phyloP scores from a whole-genome alignment of 2,113 vertebrate genomes.

The Bucco capensis region DNA sequence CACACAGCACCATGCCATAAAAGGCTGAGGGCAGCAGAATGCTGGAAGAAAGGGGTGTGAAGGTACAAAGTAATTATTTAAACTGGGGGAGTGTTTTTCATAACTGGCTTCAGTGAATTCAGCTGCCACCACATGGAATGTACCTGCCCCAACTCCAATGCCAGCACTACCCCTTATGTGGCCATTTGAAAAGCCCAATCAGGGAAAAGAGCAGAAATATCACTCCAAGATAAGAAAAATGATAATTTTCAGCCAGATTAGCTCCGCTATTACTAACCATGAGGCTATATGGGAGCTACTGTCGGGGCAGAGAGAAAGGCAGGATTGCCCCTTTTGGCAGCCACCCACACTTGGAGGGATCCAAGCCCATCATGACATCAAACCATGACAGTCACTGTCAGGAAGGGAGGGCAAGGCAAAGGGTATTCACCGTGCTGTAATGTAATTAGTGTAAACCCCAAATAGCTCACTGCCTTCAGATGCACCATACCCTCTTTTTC shows the following conservation, averaged over 20 bases:
- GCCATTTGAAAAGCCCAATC: not conserved
- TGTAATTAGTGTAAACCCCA: not conserved
- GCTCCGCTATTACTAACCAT: not conserved
- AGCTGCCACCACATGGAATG: not conserved
- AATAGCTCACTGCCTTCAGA: not conserved
- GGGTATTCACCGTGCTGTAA: not conserved
- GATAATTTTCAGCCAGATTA: not conserved
- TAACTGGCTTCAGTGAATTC: not conserved
- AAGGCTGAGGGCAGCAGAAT: not conserved
- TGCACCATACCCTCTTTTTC: not conserved
- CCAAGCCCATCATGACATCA: rapidly evolving
- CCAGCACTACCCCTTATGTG: rapidly evolving
- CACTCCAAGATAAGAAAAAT: not conserved
- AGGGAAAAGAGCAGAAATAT: not conserved
- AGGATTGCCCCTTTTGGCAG: not conserved
- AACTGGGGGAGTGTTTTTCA: not conserved
- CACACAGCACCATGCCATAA: not conserved
- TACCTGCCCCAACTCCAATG: not conserved
- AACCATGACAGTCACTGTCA: rapidly evolving
- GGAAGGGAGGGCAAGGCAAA: not conserved
- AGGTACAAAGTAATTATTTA: not conserved
- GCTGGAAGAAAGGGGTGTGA: not conserved
- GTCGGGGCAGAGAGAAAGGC: not conserved
- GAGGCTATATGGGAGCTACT: not conserved
- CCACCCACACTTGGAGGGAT: not conserved